Percentiles rank a stretch among this genome's conserved stretches.
Conservation (phyloP, 1,140 invertebrate genomes). For the Zaprionus ghesquierei region DNA sequence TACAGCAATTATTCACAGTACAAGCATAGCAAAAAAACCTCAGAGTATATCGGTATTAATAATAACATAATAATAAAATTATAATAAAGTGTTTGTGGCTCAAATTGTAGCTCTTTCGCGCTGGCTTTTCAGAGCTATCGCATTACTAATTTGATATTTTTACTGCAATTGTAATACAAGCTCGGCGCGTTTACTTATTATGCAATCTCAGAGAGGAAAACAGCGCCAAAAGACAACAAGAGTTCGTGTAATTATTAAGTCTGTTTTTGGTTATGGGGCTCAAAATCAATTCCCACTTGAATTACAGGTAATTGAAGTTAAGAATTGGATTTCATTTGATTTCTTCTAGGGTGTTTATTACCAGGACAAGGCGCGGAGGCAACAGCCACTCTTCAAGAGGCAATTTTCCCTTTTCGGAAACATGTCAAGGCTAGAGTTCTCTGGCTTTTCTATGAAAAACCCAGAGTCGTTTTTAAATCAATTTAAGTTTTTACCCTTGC, state of each 20-base stretch:
- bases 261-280: not conserved
- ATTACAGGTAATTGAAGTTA: conserved; percentile 34
- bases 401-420: not conserved
- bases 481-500: not conserved
- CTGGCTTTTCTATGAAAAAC: not conserved
- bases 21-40: not conserved
- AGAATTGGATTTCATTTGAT: conserved; percentile 14
- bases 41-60: not conserved
- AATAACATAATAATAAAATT: not conserved
- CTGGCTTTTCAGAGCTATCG: not conserved
- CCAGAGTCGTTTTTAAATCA: not conserved
- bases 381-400: not conserved
- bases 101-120: not conserved
- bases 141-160: conserved; percentile 30
- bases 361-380: not conserved
- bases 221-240: not conserved
- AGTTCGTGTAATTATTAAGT: conserved; percentile 1
- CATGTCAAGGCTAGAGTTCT: not conserved
- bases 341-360: conserved; percentile 1
- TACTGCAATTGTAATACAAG: conserved; percentile 13
- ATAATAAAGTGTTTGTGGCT: not conserved
- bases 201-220: conserved; percentile 18
- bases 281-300: conserved; percentile 31
- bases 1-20: not conserved
- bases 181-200: conserved; percentile 23